phyloP scores from a whole-genome alignment of 2,113 vertebrate genomes.

The Eulemur macaco region DNA sequence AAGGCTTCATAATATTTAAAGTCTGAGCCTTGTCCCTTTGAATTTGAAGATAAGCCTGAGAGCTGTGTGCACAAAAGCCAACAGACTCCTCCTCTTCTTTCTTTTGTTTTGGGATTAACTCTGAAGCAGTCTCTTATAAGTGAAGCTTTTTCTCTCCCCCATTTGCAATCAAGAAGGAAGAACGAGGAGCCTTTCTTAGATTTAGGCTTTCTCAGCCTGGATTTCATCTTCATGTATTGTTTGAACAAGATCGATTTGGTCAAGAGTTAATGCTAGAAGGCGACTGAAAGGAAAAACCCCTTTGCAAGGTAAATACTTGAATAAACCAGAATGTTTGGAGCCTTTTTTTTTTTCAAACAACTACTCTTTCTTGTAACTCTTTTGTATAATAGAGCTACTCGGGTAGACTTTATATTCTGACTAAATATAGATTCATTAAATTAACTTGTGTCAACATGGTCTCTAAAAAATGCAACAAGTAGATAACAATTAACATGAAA shows the following conservation, averaged over 20 bases:
- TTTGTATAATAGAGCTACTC: not conserved
- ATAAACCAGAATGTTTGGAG: not conserved
- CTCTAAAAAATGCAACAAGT: not conserved
- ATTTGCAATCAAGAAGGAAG: not conserved
- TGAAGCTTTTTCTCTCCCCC: not conserved
- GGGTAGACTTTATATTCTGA: not conserved
- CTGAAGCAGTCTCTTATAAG: constrained; percentile 7
- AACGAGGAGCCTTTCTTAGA: not conserved
- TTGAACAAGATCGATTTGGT: not conserved
- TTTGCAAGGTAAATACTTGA: constrained; percentile 46
- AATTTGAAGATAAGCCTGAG: constrained; percentile 48
- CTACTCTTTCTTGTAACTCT: not conserved
- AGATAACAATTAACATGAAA: not conserved
- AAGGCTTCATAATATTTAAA: not conserved
- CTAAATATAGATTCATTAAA: not conserved
- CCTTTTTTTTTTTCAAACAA: not conserved
- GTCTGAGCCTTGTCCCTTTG: not conserved
- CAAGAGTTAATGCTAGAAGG: not conserved
- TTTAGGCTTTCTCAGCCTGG: not conserved
- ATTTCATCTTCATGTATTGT: not conserved
- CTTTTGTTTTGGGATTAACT: constrained; percentile 53
- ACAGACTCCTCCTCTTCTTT: not conserved
- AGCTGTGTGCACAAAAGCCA: not conserved
- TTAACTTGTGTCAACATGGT: constrained; percentile 31
- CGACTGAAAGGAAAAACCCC: not conserved